Evolutionary conservation across 2,113 vertebrate genomes (phyloP).

Genomic region (Condylura cristata): DNA sequence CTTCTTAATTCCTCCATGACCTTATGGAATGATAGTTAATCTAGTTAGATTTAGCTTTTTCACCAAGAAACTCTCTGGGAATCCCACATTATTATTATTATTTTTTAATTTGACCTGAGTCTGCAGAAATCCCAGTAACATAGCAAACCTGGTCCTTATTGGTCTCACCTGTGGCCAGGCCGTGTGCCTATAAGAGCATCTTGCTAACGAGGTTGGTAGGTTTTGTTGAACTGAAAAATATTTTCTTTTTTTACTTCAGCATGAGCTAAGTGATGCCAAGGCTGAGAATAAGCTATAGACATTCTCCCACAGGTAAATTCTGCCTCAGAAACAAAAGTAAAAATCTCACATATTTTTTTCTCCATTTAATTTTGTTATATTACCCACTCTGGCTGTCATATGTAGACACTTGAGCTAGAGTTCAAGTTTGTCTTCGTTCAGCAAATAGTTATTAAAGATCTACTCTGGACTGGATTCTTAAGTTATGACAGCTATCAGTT

Average conservation of each 20-base stretch:
- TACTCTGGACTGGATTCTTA: not conserved
- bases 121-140: constrained; percentile 40
- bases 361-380: not conserved
- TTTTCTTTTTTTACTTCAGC: not conserved
- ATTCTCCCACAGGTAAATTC: not conserved
- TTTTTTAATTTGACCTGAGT: not conserved
- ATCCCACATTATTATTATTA: constrained; percentile 57
- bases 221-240: not conserved
- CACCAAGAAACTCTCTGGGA: constrained; percentile 48
- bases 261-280: not conserved
- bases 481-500: not conserved
- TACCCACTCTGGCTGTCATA: not conserved
- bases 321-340: constrained; percentile 24
- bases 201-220: not conserved
- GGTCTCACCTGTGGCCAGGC: not conserved
- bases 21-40: constrained; percentile 56
- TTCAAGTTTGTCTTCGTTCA: constrained; percentile 4
- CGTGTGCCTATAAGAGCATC: not conserved
- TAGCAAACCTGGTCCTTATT: constrained; percentile 26
- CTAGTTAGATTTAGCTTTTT: constrained; percentile 72
- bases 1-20: constrained; percentile 60
- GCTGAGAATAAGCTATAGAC: not conserved
- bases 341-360: not conserved
- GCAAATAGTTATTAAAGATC: not conserved
- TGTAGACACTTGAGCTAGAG: not conserved